Percentiles rank a stretch among this genome's conserved stretches.
Conservation (phyloP, 2,113 vertebrate species). For the Scalopus aquaticus region DNA sequence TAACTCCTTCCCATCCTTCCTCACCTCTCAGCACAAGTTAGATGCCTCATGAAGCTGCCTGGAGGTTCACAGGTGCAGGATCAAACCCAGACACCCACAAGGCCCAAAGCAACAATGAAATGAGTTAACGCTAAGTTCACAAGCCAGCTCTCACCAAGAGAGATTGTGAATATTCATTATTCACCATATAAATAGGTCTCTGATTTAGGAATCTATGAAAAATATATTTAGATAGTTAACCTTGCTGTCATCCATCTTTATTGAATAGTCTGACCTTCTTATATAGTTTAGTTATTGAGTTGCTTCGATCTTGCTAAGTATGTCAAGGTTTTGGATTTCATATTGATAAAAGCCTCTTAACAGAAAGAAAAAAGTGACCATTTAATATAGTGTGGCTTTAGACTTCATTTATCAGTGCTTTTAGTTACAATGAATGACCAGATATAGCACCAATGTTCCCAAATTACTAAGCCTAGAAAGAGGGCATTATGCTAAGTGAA, state of each 20-base stretch:
- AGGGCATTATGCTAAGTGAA: neutral
- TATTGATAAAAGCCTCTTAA: neutral
- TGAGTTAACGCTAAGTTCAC: neutral
- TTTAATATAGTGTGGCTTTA: neutral
- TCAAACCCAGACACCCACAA: neutral
- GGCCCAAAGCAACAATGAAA: neutral
- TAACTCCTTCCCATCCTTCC: neutral
- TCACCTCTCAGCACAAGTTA: neutral
- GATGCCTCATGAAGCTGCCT: neutral
- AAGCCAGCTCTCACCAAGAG: neutral
- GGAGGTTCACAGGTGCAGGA: neutral
- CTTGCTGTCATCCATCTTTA: neutral
- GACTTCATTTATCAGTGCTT: neutral
- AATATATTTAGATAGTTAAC: conserved; percentile 35
- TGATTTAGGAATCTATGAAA: conserved; percentile 45
- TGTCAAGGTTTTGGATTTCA: neutral
- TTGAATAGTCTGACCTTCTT: neutral
- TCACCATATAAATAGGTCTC: conserved; percentile 17
- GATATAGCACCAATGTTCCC: neutral
- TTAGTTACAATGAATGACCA: neutral
- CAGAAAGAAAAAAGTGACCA: neutral
- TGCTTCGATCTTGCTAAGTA: neutral
- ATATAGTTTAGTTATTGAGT: neutral
- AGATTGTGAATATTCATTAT: neutral
- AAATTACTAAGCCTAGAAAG: neutral